Evolutionary conservation across 2,888 invertebrate genomes (phyloP), one percentile per base, ranked within the genome.

Genomic region (Aleiodes alternator): DNA sequence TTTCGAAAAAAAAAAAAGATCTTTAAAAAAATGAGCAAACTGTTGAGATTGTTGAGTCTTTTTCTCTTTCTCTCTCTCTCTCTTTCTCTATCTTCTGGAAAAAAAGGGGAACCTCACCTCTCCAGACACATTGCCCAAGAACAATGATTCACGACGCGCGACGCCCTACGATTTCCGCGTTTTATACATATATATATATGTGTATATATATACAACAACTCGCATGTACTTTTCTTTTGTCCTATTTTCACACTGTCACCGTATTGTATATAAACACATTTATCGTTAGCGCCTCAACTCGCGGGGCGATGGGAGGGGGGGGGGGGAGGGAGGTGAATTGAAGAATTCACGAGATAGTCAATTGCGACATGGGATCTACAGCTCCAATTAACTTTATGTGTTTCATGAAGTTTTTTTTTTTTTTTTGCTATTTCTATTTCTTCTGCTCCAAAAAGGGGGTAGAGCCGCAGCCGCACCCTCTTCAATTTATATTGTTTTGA

Each of bases 101-200:
- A 34, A 6, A 51, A 38, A 51, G n/a, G 74, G 59, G 55, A 51
- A 68, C 68, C 68, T 69, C 59, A 57, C 69, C 70, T 68, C 72
- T 64, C 69, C 73, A 76, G 76, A 76, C 76, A 72, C 74, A 76
- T 80, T 80, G 79, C 80, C 75, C 78, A 74, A 76, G 74, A 81
- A 78, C 83, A 82, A 84, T 85, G 84, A 85, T 84, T 85, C 84
- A 85, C 82, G 82, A 82, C 81, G 51, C 76, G 72, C 61, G 76
- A 76, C 79, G 75, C 75, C 80, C 82, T 80, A 80, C 82, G 80
- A 83, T 83, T 83, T 83, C 83, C 82, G 77, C 51, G 75, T 80
- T 80, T 69, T 34, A 34, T 34, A 34, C 6, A 34, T 73, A 71
- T 51, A 69, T 59, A 74, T 50, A 38, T 72, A 34, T 73, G 68